Evolutionary conservation across 1,140 invertebrate species (phyloP).

Genomic region (Heliothis virescens): DNA sequence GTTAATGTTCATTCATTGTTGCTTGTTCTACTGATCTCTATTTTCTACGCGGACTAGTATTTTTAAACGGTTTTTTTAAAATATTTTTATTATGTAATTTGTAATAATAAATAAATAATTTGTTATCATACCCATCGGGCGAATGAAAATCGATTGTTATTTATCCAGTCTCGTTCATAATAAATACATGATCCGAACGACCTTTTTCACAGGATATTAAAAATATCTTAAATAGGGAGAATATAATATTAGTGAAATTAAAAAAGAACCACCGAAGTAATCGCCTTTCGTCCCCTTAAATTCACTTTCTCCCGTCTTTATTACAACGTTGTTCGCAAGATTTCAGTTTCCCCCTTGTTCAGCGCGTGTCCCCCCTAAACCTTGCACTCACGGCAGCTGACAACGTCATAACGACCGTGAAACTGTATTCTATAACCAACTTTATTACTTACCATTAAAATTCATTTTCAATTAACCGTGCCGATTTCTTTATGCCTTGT

Average conservation of each 20-base stretch:
- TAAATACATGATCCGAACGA: conserved; percentile 26
- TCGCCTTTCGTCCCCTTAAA: conserved; percentile 87
- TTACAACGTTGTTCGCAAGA: conserved; percentile 86
- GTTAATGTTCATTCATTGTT: not conserved
- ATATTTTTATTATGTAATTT: no score
- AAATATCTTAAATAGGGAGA: conserved; percentile 56
- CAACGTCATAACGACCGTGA: conserved; percentile 76
- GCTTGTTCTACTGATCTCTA: not conserved
- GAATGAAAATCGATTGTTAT: not conserved
- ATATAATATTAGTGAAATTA: conserved; percentile 82
- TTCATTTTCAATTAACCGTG: conserved; percentile 72
- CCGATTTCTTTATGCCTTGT: conserved; percentile 51
- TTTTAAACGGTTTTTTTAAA: no score
- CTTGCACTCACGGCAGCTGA: conserved; percentile 64
- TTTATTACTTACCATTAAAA: conserved; percentile 72
- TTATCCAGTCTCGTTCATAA: not conserved
- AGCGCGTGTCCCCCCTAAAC: conserved; percentile 80
- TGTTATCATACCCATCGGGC: no score
- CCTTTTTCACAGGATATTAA: conserved; percentile 54
- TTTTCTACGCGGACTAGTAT: no score
- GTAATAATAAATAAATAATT: no score
- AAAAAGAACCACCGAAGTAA: conserved; percentile 84
- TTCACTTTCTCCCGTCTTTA: conserved; percentile 88
- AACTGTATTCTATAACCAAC: conserved; percentile 60
- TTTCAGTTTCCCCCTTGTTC: conserved; percentile 81